Conservation (phyloP, 1,140 invertebrate species). For the Sitobion miscanthi region DNA sequence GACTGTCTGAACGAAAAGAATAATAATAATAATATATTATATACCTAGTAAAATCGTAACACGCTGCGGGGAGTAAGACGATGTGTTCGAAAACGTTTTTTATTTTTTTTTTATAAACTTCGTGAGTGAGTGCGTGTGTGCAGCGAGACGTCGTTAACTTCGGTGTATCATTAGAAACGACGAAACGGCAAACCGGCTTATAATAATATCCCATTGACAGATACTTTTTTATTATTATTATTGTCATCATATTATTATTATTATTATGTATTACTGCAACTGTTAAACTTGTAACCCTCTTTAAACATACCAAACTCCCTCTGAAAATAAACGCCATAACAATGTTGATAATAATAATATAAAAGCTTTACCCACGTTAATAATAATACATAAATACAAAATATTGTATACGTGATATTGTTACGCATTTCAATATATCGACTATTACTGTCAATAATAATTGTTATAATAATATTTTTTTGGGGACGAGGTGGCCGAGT, state of each 20-base stretch:
- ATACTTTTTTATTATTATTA: neutral
- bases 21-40: neutral
- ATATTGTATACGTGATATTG: neutral
- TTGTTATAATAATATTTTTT: neutral
- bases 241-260: neutral
- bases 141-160: neutral
- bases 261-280: neutral
- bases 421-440: neutral
- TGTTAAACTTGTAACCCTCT: neutral
- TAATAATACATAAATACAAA: neutral
- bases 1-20: neutral
- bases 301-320: neutral
- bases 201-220: neutral
- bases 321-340: neutral
- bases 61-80: neutral
- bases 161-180: slow-evolving; percentile 3
- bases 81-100: neutral
- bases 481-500: too few relatives aligned
- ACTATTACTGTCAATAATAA: neutral
- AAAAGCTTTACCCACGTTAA: neutral
- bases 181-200: neutral
- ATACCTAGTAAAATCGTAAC: neutral
- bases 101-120: neutral
- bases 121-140: too few relatives aligned
- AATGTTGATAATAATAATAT: neutral